Evolutionary conservation across 2,888 invertebrate genomes (phyloP).

Genomic region (Hydroisotoma schaefferi): DNA sequence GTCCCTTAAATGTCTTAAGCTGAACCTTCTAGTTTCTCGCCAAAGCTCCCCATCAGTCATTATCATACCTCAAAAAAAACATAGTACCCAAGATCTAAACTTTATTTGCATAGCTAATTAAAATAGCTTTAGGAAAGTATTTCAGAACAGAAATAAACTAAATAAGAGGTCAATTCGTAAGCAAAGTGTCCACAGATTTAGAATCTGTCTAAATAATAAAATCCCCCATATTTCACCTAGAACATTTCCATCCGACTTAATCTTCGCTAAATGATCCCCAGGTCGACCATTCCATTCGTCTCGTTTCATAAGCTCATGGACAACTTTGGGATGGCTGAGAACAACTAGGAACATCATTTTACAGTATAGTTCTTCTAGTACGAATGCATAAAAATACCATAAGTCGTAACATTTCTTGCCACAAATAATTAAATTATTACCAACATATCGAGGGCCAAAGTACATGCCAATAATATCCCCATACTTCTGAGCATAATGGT

Average conservation of each 20-base stretch:
- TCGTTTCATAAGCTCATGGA: slow-evolving; percentile 37
- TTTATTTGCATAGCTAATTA: no score
- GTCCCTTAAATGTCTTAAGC: slow-evolving; percentile 30
- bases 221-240: no score
- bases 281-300: slow-evolving; percentile 39
- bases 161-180: no score
- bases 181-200: no score
- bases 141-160: no score
- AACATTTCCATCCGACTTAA: slow-evolving; percentile 28
- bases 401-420: no score
- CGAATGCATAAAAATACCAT: no score
- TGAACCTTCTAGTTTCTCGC: slow-evolving; percentile 36
- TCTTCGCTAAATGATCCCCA: slow-evolving; percentile 28
- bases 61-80: slow-evolving; percentile 26
- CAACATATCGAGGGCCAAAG: slow-evolving; percentile 33
- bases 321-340: slow-evolving; percentile 31
- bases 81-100: no score
- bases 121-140: no score
- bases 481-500: slow-evolving; percentile 27
- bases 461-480: slow-evolving; percentile 36
- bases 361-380: no score
- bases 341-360: no score
- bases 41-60: slow-evolving; percentile 36
- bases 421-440: neutral
- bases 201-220: no score